phyloP scores from a whole-genome alignment of 1,140 invertebrate species.

The Drosophila orosa region DNA sequence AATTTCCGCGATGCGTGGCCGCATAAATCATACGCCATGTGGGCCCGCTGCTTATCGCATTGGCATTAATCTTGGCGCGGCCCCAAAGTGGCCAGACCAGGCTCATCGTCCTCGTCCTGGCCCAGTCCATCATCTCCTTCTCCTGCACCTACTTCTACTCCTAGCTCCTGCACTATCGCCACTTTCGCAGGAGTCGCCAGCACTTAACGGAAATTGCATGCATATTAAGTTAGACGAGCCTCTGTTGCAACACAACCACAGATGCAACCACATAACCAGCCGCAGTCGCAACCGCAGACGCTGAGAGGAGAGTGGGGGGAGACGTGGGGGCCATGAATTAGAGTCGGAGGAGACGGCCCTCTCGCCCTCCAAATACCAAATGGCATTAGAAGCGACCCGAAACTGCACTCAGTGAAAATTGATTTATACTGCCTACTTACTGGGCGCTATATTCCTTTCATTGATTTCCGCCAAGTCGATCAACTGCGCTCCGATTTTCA shows the following conservation, averaged over 20 bases:
- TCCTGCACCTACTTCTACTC: too few relatives aligned
- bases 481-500: slow-evolving; percentile 92
- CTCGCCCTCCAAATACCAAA: slow-evolving; percentile 22
- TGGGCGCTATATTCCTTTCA: slow-evolving; percentile 89
- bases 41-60: slow-evolving; percentile 70
- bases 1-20: slow-evolving; percentile 74
- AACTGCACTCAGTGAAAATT: slow-evolving; percentile 77
- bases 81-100: slow-evolving; percentile 44
- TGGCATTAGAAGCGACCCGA: slow-evolving; percentile 58
- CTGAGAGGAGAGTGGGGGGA: slow-evolving; percentile 12
- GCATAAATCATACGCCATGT: slow-evolving; percentile 79
- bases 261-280: slow-evolving; percentile 38
- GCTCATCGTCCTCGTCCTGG: slow-evolving; percentile 2
- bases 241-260: slow-evolving; percentile 26
- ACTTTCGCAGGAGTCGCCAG: slow-evolving; percentile 41
- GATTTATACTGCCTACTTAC: slow-evolving; percentile 85
- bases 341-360: slow-evolving; percentile 4
- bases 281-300: slow-evolving; percentile 25
- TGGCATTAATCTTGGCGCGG: slow-evolving; percentile 77
- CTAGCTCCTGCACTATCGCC: slow-evolving; percentile 16
- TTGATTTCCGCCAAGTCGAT: slow-evolving; percentile 91
- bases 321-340: slow-evolving; percentile 22
- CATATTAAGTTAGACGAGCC: slow-evolving; percentile 71
- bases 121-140: not conserved
- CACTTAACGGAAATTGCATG: slow-evolving; percentile 81